Base-by-base conservation (phyloP, 2,113 vertebrate genomes). In the Lepus timidus region DNA sequence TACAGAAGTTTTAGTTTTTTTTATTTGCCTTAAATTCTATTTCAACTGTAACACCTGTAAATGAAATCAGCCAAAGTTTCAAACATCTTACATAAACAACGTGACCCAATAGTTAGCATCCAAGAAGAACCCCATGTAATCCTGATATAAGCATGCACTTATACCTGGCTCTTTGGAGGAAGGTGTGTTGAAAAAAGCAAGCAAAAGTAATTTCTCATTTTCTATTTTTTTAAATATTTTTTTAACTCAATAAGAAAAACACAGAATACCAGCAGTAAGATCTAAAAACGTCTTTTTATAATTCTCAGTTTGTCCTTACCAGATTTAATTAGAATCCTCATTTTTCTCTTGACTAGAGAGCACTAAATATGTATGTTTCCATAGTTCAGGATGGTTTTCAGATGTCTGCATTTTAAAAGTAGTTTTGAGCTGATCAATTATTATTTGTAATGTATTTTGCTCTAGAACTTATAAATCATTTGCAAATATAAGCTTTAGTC, bases 11-110 rank as follows among this genome's bases (percentile, higher is more conserved):
- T 92, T 87, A 94, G 55, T 9, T 81, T 81, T 81, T 79, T 94
- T 71, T 29, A 91, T 71, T 75, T 25, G 85, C 1, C n/a, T 74
- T 85, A 61, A 92, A 94, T 76, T 76, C 3, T 67, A 55, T 87
- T 91, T 83, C 27, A 91, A 75, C 8, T 39, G 10, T 92, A 94
- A 83, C 84, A 91, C 3, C 0, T 52, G 90, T n/a, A 87, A 64
- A 74, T 3, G 8, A 91, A 95, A 73, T 25, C 31, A 93, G 44
- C 85, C 16, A 88, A 68, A 85, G 78, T 90, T 95, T 95, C 89
- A 92, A 67, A 87, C 22, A 93, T 86, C 23, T 90, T 20, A 79
- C 13, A 86, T 14, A 80, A 76, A 90, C 23, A 81, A 23, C 9
- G 79, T 89, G 25, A 22, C 68, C 22, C 70, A 71, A 80, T n/a